phyloP scores from a whole-genome alignment of 2,888 invertebrate species.

The Cartodere bifasciata region DNA sequence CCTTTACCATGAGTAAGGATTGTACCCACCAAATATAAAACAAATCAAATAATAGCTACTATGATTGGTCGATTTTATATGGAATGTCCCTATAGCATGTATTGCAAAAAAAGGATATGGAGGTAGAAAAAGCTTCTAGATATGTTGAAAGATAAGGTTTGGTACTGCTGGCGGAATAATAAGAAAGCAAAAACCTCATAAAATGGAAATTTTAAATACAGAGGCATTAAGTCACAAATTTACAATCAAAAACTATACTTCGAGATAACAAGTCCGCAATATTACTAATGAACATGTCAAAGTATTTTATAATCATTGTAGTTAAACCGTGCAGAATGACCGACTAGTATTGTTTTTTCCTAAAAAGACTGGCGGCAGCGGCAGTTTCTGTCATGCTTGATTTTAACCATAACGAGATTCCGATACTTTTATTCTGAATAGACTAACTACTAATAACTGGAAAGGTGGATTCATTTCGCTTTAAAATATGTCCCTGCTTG shows the following conservation, averaged over 20 bases:
- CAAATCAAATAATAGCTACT: no score
- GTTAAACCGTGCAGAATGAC: slow-evolving; percentile 28
- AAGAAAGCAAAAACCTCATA: no score
- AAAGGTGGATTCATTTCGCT: no score
- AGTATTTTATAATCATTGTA: slow-evolving; percentile 17
- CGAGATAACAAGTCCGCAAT: slow-evolving; percentile 22
- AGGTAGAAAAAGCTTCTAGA: no score
- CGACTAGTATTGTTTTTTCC: slow-evolving; percentile 23
- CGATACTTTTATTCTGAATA: slow-evolving; percentile 11
- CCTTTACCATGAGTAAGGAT: no score
- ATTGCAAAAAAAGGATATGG: no score
- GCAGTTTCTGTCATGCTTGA: slow-evolving; percentile 25
- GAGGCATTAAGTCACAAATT: slow-evolving; percentile 15
- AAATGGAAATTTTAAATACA: slow-evolving; percentile 20
- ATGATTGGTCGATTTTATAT: no score
- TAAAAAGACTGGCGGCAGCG: slow-evolving; percentile 19
- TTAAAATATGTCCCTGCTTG: no score
- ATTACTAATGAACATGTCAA: slow-evolving; percentile 23
- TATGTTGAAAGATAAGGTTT: no score
- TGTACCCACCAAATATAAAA: no score
- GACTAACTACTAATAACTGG: slow-evolving; percentile 10
- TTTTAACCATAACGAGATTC: slow-evolving; percentile 21
- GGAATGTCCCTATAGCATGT: no score
- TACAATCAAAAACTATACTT: slow-evolving; percentile 22
- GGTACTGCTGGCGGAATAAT: no score